Evolutionary conservation across 1,140 invertebrate genomes (phyloP).

Genomic region (Dufourea novaeangliae): DNA sequence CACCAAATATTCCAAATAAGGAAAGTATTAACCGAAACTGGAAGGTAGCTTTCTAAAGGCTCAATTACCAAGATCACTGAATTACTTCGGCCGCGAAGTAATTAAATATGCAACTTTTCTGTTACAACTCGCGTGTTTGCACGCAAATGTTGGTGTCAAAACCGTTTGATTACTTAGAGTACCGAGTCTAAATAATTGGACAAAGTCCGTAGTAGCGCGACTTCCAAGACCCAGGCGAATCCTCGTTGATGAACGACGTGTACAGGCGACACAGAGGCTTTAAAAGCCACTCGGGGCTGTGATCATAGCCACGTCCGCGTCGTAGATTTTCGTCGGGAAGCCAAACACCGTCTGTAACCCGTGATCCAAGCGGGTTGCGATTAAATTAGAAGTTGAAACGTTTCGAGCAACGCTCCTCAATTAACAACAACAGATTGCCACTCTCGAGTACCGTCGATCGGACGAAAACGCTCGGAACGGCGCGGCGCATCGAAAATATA

Average conservation of each 20-base stretch:
- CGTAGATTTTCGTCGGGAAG: conserved; percentile 13
- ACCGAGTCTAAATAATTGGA: too few relatives aligned
- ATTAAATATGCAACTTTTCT: too few relatives aligned
- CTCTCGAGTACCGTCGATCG: conserved; percentile 1
- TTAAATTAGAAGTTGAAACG: conserved; percentile 49
- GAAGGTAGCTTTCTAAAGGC: too few relatives aligned
- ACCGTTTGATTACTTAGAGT: too few relatives aligned
- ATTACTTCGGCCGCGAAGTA: too few relatives aligned
- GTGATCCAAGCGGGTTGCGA: conserved; percentile 33
- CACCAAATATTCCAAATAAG: too few relatives aligned
- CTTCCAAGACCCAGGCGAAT: not conserved
- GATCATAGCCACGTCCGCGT: not conserved
- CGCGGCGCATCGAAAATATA: not conserved
- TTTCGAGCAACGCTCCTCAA: conserved; percentile 33
- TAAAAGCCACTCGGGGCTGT: not conserved
- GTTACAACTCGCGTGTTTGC: not conserved
- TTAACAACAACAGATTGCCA: conserved; percentile 22
- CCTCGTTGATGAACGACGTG: not conserved
- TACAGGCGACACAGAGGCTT: conserved; percentile 25
- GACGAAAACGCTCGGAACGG: conserved; percentile 6
- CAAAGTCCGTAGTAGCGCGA: not conserved
- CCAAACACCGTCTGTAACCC: not conserved
- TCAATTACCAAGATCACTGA: too few relatives aligned
- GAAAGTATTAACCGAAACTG: too few relatives aligned
- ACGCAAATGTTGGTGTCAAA: too few relatives aligned